These are phyloP conservation scores for Forbesichthys papilliferus DNA, from an alignment of 2,113 vertebrate genomes.

Conservation along the genomic window DNA sequence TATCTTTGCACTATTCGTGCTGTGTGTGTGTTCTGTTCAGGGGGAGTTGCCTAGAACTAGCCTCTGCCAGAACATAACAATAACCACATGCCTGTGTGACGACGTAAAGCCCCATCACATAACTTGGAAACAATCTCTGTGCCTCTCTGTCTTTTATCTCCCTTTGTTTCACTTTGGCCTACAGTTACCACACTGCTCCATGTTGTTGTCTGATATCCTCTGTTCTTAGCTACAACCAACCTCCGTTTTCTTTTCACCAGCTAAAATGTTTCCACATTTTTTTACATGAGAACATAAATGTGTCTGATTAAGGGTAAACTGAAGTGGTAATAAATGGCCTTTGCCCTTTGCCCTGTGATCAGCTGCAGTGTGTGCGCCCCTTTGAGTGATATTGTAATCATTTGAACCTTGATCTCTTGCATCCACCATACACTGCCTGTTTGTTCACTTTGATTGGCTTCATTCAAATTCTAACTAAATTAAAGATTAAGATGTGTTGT, in stretches of 20 bases:
- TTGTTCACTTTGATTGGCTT: neutral
- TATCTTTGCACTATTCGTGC: slow-evolving; percentile 15
- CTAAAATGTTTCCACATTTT: neutral
- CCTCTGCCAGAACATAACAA: slow-evolving; percentile 6
- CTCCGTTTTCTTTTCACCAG: neutral
- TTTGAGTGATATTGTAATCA: slow-evolving; percentile 54
- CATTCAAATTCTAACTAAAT: neutral
- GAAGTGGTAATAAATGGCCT: no score
- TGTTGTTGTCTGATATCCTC: neutral
- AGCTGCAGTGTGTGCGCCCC: slow-evolving; percentile 51
- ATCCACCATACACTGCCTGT: neutral
- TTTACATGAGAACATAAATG: slow-evolving; percentile 10
- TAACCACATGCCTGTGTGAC: slow-evolving; percentile 42
- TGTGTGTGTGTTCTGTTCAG: neutral
- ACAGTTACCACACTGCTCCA: neutral
- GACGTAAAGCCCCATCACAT: slow-evolving; percentile 20
- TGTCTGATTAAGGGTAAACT: no score
- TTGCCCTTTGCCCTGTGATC: slow-evolving; percentile 55
- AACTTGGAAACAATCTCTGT: slow-evolving; percentile 9
- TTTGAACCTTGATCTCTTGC: slow-evolving; percentile 56
- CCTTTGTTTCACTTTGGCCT: neutral
- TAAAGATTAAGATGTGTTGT: no score
- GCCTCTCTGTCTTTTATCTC: neutral
- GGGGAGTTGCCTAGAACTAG: slow-evolving; percentile 30
- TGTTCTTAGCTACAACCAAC: neutral